Evolutionary conservation across 1,140 invertebrate species (phyloP), one percentile per base, ranked within the genome.

Genomic region (Leptonema lineaticorne): DNA sequence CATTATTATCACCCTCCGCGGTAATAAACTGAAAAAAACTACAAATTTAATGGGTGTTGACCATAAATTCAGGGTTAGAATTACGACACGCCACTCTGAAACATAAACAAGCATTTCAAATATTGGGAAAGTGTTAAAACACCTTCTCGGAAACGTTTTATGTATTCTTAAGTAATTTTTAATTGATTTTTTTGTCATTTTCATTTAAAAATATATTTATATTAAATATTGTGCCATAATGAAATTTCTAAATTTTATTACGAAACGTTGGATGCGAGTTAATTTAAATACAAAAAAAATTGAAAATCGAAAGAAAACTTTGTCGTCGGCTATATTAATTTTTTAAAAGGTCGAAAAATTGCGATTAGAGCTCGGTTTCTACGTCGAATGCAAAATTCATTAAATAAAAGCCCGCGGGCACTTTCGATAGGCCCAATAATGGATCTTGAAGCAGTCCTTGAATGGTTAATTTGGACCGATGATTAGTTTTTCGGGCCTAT

Each of bases 401-500:
- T 68, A 59, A 58, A 63, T 27, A 63, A 24, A 65, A 28, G 29
- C 68, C 16, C 62, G 53, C 14, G 53, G 50, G 30, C 16, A 6
- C 30, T 59, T 68, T 22, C 33, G 57, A 64, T 69, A 33, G 63
- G 22, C 28, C 62, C 33, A 29, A 58, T 69, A 69, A 69, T 69
- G 62, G 50, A 69, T 69, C 62, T 46, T 37, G 59, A 62, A 64
- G 53, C 46, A 28, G 41, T 29, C 27, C 50, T 50, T 62, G 30
- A 58, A 69, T 45, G 60, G 60, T 69, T 69, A 63, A 69, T 64
- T 64, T 69, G 41, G 41, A 28, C 50, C 68, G 62, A 48, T 65
- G 68, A 69, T 69, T 64, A 65, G 68, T 69, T 69, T 69, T 59
- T 64, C 53, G 56, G 62, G 50, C 62, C 63, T 65, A 69, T 46